Conservation (phyloP, 2,113 vertebrate species). For the Rhombomys opimus region DNA sequence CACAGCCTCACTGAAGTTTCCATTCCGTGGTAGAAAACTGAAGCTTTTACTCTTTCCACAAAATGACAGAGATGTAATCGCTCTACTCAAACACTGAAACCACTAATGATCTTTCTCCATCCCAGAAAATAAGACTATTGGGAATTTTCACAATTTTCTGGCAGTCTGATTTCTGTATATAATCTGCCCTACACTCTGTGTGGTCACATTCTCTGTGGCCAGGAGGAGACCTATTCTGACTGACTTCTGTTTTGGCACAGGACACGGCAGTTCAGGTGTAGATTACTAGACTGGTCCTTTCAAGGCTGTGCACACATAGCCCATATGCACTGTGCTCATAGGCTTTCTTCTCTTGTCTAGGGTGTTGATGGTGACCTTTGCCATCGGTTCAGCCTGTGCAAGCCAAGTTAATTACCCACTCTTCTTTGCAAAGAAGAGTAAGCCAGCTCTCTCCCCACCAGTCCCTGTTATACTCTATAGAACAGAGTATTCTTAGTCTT, state of each 20-base stretch:
- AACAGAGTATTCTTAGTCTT: background rate
- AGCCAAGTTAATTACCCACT: background rate
- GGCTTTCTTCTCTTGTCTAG: background rate
- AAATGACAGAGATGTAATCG: constrained; percentile 7
- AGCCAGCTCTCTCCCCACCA: background rate
- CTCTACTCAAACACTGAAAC: background rate
- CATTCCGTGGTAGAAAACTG: background rate
- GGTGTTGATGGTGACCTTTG: background rate
- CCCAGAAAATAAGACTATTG: background rate
- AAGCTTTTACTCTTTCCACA: constrained; percentile 12
- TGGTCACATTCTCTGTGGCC: background rate
- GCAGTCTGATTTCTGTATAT: background rate
- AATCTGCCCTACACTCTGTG: background rate
- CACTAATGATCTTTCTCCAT: background rate
- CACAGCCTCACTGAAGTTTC: background rate
- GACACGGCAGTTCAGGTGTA: background rate
- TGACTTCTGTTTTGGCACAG: background rate
- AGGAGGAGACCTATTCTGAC: background rate
- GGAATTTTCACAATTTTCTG: background rate
- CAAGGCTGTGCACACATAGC: background rate
- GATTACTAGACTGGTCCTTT: background rate
- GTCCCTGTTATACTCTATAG: background rate
- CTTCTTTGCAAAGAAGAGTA: constrained; percentile 12
- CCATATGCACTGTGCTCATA: background rate
- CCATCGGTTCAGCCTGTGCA: background rate